Base-by-base conservation (phyloP, 2,113 vertebrate species). In the Gorilla gorilla region DNA sequence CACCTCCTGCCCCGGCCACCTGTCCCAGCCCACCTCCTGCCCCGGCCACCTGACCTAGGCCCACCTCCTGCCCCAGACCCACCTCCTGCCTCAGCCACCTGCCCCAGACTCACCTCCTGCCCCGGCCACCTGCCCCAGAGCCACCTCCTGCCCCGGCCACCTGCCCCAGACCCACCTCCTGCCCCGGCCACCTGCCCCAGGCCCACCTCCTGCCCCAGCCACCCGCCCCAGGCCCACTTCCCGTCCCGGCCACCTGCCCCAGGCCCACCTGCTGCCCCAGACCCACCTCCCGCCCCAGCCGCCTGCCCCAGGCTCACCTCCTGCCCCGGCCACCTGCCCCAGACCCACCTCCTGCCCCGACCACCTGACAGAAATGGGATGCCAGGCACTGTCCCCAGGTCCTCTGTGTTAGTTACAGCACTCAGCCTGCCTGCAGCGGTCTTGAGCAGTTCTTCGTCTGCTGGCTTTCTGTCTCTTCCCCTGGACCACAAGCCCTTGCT, bases 71-170 rank as follows among this genome's bases (percentile, higher is more conserved):
- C 5, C 32, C 2, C 2, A 13, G 8, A 0, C 11, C 22, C 13
- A 57, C 22, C 17, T 2, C 61, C 27, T 32, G 27, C 7, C 5
- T n/a, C n/a, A 3, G 5, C 8, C 13, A 35, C 66, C 66, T 35
- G 50, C n/a, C 32, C 35, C 35, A 13, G 8, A 0, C 11, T 12
- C 13, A 57, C 22, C 17, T 2, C 61, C 27, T 32, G 27, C 7
- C 5, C 10, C 1, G 1, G 2, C 1, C 72, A 6, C 38, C 38
- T 40, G 38, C n/a, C 20, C 5, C 52, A 55, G 52, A 1, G 1
- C 52, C 17, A 20, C 17, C 5, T 55, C 64, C 52, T 20, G 17
- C 18, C 52, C 52, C 1, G 0, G 17, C 2, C 52, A 55, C 17
- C 52, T 18, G 52, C 17, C 55, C 14, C 66, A 68, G 32, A 10